Percentiles rank a stretch among this genome's conserved stretches.
Evolutionary conservation across 2,888 invertebrate species (phyloP).

Genomic region (Criorhina ranunculi): DNA sequence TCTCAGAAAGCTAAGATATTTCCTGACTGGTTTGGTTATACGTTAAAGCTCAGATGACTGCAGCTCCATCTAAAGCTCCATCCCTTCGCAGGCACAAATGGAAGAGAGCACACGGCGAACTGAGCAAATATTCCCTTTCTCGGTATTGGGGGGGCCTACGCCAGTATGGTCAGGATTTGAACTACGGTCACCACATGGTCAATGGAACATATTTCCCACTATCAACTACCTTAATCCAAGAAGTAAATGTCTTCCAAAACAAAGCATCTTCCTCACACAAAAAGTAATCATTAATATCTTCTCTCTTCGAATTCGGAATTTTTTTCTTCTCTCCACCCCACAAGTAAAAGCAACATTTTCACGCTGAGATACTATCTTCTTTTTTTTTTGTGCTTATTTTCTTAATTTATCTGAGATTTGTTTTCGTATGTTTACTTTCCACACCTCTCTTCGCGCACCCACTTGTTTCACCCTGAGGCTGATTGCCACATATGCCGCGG

Average conservation of each 20-base stretch:
- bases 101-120: too few relatives aligned
- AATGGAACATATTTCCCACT: not conserved
- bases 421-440: constrained; percentile 60
- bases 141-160: too few relatives aligned
- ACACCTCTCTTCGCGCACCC: constrained; percentile 39
- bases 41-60: too few relatives aligned
- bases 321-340: constrained; percentile 14
- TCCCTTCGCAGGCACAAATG: too few relatives aligned
- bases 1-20: too few relatives aligned
- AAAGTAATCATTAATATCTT: constrained; percentile 36
- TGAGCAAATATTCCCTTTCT: too few relatives aligned
- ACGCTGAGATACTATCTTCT: constrained; percentile 13
- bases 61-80: too few relatives aligned
- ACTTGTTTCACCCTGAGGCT: constrained; percentile 35
- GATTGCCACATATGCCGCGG: not conserved
- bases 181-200: not conserved
- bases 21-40: too few relatives aligned
- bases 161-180: too few relatives aligned
- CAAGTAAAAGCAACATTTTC: constrained; percentile 31
- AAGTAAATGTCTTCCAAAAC: constrained; percentile 48
- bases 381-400: constrained; percentile 13
- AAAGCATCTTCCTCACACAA: constrained; percentile 20
- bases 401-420: constrained; percentile 51
- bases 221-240: not conserved
- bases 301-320: constrained; percentile 20